These are phyloP conservation scores for Ellobius talpinus DNA, from an alignment of 2,113 vertebrate genomes.

Conservation along the genomic window DNA sequence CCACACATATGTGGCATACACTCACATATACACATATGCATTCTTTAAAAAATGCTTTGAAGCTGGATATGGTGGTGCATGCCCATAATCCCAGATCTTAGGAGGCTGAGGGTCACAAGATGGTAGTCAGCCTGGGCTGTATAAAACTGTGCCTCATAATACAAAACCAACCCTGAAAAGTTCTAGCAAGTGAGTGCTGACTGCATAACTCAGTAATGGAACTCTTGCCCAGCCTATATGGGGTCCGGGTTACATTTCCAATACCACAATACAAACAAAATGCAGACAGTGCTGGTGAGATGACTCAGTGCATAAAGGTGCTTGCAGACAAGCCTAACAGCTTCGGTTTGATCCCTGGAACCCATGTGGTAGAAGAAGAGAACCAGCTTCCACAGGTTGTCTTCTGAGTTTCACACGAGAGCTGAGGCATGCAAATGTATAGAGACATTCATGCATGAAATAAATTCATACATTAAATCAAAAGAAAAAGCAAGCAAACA, in stretches of 20 bases:
- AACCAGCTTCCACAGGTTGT: background rate
- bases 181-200: background rate
- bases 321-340: background rate
- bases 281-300: background rate
- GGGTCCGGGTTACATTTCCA: background rate
- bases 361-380: background rate
- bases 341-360: background rate
- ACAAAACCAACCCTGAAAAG: background rate
- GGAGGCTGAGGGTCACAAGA: background rate
- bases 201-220: background rate
- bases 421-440: background rate
- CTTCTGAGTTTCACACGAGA: background rate
- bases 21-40: background rate
- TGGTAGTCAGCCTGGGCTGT: background rate
- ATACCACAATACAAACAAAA: background rate
- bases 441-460: background rate
- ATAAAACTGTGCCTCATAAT: background rate
- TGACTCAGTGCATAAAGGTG: background rate
- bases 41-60: background rate
- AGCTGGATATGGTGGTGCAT: background rate
- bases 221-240: background rate
- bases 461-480: background rate
- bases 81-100: background rate
- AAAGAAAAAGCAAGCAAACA: background rate
- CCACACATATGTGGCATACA: background rate